Conservation (phyloP, 2,113 vertebrate genomes). For the Pampusana beccarii region DNA sequence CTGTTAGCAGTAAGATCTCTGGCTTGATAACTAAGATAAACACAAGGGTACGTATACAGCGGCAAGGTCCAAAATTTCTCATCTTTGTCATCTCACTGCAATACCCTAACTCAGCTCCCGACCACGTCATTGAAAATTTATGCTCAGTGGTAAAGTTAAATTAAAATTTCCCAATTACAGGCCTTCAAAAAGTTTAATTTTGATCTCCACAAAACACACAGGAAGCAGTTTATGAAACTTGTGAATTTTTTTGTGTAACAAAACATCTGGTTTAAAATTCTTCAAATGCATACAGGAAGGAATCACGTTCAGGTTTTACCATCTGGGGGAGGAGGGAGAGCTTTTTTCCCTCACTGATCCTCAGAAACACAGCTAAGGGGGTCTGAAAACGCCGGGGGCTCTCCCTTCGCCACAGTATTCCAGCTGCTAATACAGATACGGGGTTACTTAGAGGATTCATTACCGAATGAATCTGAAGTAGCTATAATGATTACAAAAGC, state of each 20-base stretch:
- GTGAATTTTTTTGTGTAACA: accelerated
- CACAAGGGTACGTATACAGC: not conserved
- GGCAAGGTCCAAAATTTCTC: not conserved
- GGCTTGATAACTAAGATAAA: not conserved
- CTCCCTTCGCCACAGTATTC: not conserved
- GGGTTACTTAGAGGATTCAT: not conserved
- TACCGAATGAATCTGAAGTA: not conserved
- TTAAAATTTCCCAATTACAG: not conserved
- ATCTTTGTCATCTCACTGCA: not conserved
- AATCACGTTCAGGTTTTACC: not conserved
- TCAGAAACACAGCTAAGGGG: not conserved
- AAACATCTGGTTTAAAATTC: not conserved
- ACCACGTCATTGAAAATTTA: not conserved
- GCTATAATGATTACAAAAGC: not conserved
- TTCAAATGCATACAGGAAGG: not conserved
- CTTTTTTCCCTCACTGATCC: not conserved
- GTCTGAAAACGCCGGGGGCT: not conserved
- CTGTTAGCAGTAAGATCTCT: not conserved
- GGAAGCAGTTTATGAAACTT: not conserved
- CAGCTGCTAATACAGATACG: not conserved
- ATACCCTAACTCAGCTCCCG: not conserved
- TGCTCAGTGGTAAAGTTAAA: not conserved
- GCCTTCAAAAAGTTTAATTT: not conserved
- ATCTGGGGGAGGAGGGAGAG: not conserved
- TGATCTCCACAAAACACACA: not conserved